Base-by-base conservation (phyloP, 2,797 vertebrate genomes). In the Centropyge bicolor region DNA sequence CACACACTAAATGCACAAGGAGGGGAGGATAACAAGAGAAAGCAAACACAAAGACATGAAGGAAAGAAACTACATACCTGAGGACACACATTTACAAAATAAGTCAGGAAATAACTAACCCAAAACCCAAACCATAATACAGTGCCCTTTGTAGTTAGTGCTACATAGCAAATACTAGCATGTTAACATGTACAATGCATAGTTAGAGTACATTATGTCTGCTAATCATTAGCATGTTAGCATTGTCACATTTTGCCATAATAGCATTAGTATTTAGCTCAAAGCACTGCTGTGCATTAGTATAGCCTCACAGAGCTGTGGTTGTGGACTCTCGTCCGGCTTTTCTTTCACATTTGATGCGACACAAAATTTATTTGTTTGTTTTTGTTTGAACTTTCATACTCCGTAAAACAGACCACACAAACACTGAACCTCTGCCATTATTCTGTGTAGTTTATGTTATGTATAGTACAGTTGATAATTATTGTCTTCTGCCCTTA, bases 301-400 rank as follows among this genome's bases (percentile, higher is more conserved):
- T 31, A 31, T 27, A 2, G 27, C 56, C 27, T 65, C 54, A 24
- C 36, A 52, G 36, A 76, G n/a, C 16, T 20, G 40, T 38, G 19
- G 5, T 45, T 48, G 7, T 46, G n/a, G 49, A 56, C 8, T 48
- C 35, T 54, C 22, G 54, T 27, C 40, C 40, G 16, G 14, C 10
- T 48, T 59, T 16, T 55, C 40, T 38, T 73, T 74, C 35, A 49
- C 46, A 27, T 31, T 62, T 54, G 20, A 43, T 66, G 40, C 36
- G 54, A 45, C 13, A 55, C 1, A 10, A 40, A 51, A 3, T 3
- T 24, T 31, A 4, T 31, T 31, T 31, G 27, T 31, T 31, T 31
- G 27, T 31, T 31, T 31, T 31, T 31, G 2, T 31, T 31, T 19
- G n/a, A 43, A 17, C 31, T 62, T 40, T 63, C 22, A 65, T 9